Evolutionary conservation across 2,113 vertebrate species (phyloP).

Genomic region (Pedetes capensis): DNA sequence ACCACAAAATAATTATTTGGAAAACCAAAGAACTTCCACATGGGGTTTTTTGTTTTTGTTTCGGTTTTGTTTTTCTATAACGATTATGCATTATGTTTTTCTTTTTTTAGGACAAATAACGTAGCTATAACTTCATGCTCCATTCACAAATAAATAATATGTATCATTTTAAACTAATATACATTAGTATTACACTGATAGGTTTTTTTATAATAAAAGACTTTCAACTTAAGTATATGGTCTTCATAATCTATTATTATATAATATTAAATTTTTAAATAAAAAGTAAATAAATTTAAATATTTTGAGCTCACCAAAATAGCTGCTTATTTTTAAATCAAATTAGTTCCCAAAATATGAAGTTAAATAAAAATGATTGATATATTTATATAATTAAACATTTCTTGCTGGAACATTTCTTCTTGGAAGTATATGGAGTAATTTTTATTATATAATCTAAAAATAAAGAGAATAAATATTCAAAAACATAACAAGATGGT

Average conservation of each 20-base stretch:
- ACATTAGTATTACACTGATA: not conserved
- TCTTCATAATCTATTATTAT: not conserved
- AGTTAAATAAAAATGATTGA: not conserved
- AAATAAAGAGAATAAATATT: constrained; percentile 15
- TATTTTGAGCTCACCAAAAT: not conserved
- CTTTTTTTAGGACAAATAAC: not conserved
- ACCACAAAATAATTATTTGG: not conserved
- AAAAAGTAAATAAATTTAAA: not conserved
- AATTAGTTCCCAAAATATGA: not conserved
- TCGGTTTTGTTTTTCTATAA: not conserved
- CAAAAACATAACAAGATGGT: not conserved
- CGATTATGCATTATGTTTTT: not conserved
- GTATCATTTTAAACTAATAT: not conserved
- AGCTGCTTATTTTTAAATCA: constrained; percentile 15
- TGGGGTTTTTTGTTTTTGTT: no score
- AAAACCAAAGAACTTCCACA: not conserved
- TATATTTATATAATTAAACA: not conserved
- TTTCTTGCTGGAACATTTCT: not conserved
- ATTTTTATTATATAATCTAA: constrained; percentile 22
- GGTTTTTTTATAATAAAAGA: not conserved
- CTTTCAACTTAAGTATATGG: not conserved
- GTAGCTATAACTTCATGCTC: not conserved
- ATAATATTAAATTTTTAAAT: not conserved
- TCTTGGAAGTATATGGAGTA: not conserved
- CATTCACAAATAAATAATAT: not conserved